Evolutionary conservation across 1,140 invertebrate species (phyloP).

Genomic region (Sarcophaga peregrina): DNA sequence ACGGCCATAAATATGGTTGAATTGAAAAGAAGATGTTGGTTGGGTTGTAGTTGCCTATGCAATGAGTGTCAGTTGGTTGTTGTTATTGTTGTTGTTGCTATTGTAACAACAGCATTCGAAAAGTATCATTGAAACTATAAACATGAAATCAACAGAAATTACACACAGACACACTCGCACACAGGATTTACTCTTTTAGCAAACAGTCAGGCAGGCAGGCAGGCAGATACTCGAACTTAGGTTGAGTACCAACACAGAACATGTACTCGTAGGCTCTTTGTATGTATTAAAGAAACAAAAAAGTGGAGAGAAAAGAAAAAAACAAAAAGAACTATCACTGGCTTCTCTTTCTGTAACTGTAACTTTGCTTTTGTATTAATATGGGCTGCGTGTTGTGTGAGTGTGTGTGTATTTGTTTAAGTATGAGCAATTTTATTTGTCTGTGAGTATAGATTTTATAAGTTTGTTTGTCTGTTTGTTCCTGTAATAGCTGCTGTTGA

Average conservation of each 20-base stretch:
- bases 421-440: not conserved
- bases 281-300: too few species aligned
- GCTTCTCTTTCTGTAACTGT: not conserved
- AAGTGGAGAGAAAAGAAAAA: not conserved
- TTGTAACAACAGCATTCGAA: too few species aligned
- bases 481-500: not conserved
- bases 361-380: too few species aligned
- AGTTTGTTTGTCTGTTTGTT: too few species aligned
- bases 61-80: not conserved
- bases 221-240: too few species aligned
- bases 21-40: not conserved
- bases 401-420: not conserved
- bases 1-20: not conserved
- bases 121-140: constrained; percentile 11
- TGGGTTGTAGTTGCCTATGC: not conserved
- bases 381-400: not conserved
- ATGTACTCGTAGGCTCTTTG: not conserved
- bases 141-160: not conserved
- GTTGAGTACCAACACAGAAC: not conserved
- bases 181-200: too few species aligned
- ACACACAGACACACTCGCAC: too few species aligned
- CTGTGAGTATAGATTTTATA: not conserved
- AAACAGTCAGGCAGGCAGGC: too few species aligned
- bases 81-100: too few species aligned
- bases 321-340: not conserved